A percentile compares a stretch with the other conserved stretches of the same genome.
phyloP scores from a whole-genome alignment of 2,888 invertebrate species.

The Alloscopus bannaensis region DNA sequence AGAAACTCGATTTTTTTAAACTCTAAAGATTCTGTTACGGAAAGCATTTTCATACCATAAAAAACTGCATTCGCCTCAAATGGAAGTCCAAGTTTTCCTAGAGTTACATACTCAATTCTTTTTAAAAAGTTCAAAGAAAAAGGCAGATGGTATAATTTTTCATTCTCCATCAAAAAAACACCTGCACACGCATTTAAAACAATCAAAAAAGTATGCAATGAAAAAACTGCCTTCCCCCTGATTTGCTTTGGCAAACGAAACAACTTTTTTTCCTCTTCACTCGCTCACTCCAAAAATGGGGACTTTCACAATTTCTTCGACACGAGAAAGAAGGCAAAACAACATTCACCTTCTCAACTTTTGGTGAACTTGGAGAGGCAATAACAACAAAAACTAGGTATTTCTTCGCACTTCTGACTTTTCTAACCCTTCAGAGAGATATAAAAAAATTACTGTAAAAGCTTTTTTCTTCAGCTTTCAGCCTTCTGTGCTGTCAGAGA shows the following conservation, averaged over 20 bases:
- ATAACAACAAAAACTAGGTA: conserved; percentile 27
- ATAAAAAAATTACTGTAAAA: conserved; percentile 4
- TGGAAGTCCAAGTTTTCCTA: conserved; percentile 19
- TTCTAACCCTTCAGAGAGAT: background rate
- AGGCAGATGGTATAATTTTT: conserved; percentile 4
- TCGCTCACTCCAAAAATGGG: conserved; percentile 53
- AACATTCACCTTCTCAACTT: conserved; percentile 60
- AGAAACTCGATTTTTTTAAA: conserved; percentile 30
- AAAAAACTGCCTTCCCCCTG: conserved; percentile 23
- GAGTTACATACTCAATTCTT: conserved; percentile 33
- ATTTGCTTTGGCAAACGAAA: conserved; percentile 50
- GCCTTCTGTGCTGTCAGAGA: conserved; percentile 12
- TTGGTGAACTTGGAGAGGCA: conserved; percentile 34
- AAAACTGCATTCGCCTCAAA: conserved; percentile 40
- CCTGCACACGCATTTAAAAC: conserved; percentile 44
- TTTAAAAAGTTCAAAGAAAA: conserved; percentile 11
- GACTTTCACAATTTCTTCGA: conserved; percentile 55
- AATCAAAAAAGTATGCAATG: conserved; percentile 32
- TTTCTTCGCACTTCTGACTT: too few relatives aligned
- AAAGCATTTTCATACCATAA: conserved; percentile 17
- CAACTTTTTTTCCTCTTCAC: conserved; percentile 41
- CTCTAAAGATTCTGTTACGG: background rate
- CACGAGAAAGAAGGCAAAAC: conserved; percentile 53
- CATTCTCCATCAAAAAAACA: conserved; percentile 29
- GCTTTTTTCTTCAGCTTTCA: background rate